Percentiles rank a stretch among this genome's conserved stretches.
phyloP scores from a whole-genome alignment of 2,797 vertebrate species.

The Coilia nasus region DNA sequence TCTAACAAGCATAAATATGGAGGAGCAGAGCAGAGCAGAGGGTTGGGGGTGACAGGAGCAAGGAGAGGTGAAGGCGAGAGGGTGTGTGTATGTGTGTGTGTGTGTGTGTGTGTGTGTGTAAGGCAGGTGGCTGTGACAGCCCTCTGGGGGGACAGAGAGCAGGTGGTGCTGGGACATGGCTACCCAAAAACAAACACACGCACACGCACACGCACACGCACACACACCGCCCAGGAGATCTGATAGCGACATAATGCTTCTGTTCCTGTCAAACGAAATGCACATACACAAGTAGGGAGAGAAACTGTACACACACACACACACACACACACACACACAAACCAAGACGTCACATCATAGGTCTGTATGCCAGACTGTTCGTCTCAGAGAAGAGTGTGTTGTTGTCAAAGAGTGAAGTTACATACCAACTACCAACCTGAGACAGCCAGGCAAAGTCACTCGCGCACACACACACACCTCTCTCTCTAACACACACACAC shows the following conservation, averaged over 20 bases:
- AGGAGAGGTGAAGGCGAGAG: background rate
- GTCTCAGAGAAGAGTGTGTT: no score
- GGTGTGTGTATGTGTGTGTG: no score
- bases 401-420: background rate
- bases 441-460: background rate
- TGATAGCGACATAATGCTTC: conserved; percentile 1
- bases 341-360: background rate
- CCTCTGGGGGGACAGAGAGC: conserved; percentile 1
- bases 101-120: no score
- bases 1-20: conserved; percentile 1
- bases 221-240: background rate
- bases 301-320: background rate
- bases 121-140: background rate
- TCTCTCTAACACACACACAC: background rate
- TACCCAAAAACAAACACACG: background rate
- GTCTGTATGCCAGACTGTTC: no score
- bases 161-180: background rate
- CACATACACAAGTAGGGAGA: background rate
- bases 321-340: background rate
- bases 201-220: conserved; percentile 5
- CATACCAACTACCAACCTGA: background rate
- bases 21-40: background rate
- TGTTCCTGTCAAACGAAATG: background rate
- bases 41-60: conserved; percentile 1
- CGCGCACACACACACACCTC: background rate